phyloP scores from a whole-genome alignment of 37 sponge, comb jelly and placozoan species.

The Geodia barretti region DNA sequence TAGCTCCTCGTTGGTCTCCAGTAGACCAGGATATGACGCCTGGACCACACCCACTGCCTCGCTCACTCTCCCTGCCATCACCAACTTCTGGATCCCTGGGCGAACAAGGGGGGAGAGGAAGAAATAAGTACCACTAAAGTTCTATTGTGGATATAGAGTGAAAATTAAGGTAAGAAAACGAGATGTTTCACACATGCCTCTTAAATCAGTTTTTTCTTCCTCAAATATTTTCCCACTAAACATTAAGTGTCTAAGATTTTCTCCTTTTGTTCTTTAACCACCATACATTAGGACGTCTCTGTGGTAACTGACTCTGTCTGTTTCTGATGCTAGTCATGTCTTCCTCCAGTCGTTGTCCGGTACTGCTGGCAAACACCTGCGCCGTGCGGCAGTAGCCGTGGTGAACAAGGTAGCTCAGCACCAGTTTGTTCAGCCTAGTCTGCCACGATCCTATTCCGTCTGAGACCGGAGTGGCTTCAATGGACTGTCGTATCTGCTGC shows the following conservation, averaged over 20 bases:
- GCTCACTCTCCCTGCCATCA: constrained; percentile 77
- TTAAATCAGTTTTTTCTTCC: background rate
- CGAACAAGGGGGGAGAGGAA: too few relatives aligned
- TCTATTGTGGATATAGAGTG: too few relatives aligned
- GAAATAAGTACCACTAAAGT: too few relatives aligned
- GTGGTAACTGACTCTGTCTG: constrained; percentile 77
- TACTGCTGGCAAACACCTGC: constrained; percentile 79
- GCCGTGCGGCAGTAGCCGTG: constrained; percentile 92
- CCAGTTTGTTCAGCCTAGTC: constrained; percentile 73
- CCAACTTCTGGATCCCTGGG: constrained; percentile 81
- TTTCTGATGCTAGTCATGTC: constrained; percentile 79
- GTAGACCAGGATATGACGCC: constrained; percentile 68
- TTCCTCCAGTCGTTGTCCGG: constrained; percentile 79
- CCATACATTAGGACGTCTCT: too few relatives aligned
- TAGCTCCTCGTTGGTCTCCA: constrained; percentile 73
- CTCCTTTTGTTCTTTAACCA: too few relatives aligned
- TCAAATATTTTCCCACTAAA: background rate
- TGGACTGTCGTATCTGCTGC: constrained; percentile 30
- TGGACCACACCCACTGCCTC: constrained; percentile 74
- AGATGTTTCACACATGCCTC: too few relatives aligned
- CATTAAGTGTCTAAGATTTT: too few relatives aligned
- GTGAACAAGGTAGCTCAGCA: constrained; percentile 95
- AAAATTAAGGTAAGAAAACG: background rate
- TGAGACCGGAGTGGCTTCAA: constrained; percentile 38
- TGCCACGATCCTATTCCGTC: constrained; percentile 80